Conservation (phyloP, 1,140 invertebrate species). For the Globodera rostochiensis region DNA sequence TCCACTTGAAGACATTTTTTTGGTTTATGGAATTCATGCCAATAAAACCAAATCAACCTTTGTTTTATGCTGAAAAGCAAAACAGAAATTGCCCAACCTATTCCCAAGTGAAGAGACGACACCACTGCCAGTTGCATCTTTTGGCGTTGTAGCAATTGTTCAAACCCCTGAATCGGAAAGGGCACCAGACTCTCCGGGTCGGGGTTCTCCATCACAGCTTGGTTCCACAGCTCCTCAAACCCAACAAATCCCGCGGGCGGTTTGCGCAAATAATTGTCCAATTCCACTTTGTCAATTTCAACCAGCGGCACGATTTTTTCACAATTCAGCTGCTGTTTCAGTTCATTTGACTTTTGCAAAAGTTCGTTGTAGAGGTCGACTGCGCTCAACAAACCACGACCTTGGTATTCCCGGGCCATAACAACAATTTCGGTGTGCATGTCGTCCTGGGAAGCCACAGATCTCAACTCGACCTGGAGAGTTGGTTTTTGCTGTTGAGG, state of each 20-base stretch:
- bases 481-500: slow-evolving; percentile 11
- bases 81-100: slow-evolving; percentile 15
- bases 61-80: background rate
- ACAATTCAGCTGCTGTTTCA: slow-evolving; percentile 33
- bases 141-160: slow-evolving; percentile 35
- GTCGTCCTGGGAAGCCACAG: slow-evolving; percentile 32
- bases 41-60: no score
- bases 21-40: no score
- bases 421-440: slow-evolving; percentile 17
- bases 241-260: slow-evolving; percentile 31
- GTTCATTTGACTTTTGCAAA: slow-evolving; percentile 23
- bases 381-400: slow-evolving; percentile 15
- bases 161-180: slow-evolving; percentile 44
- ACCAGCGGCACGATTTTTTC: slow-evolving; percentile 42
- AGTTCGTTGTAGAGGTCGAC: slow-evolving; percentile 39
- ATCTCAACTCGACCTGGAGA: slow-evolving; percentile 29
- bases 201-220: slow-evolving; percentile 41
- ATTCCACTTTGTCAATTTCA: slow-evolving; percentile 36
- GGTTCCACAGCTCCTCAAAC: slow-evolving; percentile 38
- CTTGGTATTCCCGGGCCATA: slow-evolving; percentile 3
- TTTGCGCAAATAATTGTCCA: slow-evolving; percentile 36
- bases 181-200: slow-evolving; percentile 41
- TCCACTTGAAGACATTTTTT: no score
- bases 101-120: slow-evolving; percentile 24
- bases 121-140: slow-evolving; percentile 41